Percentiles rank a stretch among this genome's conserved stretches.
phyloP scores from a whole-genome alignment of 2,797 vertebrate species.

The Sorex maritimensis region DNA sequence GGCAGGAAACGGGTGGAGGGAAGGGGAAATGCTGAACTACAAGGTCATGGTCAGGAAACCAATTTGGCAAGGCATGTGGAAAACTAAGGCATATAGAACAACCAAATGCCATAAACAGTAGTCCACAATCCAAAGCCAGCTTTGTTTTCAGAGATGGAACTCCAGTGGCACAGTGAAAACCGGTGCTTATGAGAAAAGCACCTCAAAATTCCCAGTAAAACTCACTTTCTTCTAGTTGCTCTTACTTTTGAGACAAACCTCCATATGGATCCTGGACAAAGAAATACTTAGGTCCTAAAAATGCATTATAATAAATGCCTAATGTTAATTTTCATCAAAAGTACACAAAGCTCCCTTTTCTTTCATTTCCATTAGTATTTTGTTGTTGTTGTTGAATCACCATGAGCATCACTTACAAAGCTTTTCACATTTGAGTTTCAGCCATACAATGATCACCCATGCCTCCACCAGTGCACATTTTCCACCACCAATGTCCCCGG shows the following conservation, averaged over 20 bases:
- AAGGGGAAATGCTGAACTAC: slow-evolving; percentile 88
- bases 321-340: background rate
- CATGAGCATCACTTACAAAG: too few relatives aligned
- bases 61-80: slow-evolving; percentile 89
- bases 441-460: too few relatives aligned
- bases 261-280: slow-evolving; percentile 18
- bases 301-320: slow-evolving; percentile 13
- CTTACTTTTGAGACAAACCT: slow-evolving; percentile 23
- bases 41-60: slow-evolving; percentile 89
- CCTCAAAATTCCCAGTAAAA: slow-evolving; percentile 55
- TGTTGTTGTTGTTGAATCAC: background rate
- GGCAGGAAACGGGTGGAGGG: slow-evolving; percentile 90
- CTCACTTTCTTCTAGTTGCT: slow-evolving; percentile 50
- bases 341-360: background rate
- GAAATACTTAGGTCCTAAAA: slow-evolving; percentile 27
- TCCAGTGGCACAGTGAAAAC: slow-evolving; percentile 83
- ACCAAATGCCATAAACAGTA: slow-evolving; percentile 75
- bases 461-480: too few relatives aligned
- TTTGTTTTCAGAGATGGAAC: slow-evolving; percentile 80
- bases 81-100: slow-evolving; percentile 87
- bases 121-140: slow-evolving; percentile 70
- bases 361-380: slow-evolving; percentile 52
- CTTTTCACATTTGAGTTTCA: too few relatives aligned
- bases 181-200: slow-evolving; percentile 76
- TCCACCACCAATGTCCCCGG: too few relatives aligned